A percentile compares a stretch with the other conserved stretches of the same genome.
Conservation (phyloP, 1,140 invertebrate species). For the Caerostris darwini region DNA sequence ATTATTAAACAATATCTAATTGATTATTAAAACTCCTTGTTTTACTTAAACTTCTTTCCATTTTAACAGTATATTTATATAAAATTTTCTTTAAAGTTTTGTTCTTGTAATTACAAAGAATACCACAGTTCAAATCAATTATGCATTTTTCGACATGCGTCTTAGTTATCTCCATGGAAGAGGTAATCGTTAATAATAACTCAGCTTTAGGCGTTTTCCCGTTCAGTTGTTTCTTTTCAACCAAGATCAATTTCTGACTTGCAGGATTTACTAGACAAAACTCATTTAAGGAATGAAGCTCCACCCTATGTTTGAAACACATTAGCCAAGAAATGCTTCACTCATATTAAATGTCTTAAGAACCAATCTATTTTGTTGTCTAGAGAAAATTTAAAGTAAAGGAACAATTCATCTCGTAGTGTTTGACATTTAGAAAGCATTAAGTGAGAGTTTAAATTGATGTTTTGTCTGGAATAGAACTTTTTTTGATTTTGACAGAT, state of each 20-base stretch:
- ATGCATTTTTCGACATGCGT: not conserved
- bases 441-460: not conserved
- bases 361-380: not conserved
- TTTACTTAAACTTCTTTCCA: not conserved
- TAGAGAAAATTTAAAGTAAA: conserved; percentile 10
- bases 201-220: conserved; percentile 34
- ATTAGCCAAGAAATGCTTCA: conserved; percentile 10
- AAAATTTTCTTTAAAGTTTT: not conserved
- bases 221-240: not conserved
- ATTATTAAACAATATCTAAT: not conserved
- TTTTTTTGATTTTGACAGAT: not conserved
- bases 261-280: not conserved
- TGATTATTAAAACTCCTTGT: not conserved
- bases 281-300: conserved; percentile 19
- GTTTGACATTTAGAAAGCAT: not conserved
- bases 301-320: conserved; percentile 47
- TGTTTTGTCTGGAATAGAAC: not conserved
- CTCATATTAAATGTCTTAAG: not conserved
- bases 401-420: not conserved
- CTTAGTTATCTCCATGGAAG: not conserved
- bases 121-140: not conserved
- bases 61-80: not conserved
- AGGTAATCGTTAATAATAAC: conserved; percentile 29
- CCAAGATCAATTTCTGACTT: conserved; percentile 13
- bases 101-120: not conserved